These are phyloP conservation scores for Thinocorus orbignyianus DNA, from an alignment of 2,113 vertebrate species.

Conservation along the genomic window DNA sequence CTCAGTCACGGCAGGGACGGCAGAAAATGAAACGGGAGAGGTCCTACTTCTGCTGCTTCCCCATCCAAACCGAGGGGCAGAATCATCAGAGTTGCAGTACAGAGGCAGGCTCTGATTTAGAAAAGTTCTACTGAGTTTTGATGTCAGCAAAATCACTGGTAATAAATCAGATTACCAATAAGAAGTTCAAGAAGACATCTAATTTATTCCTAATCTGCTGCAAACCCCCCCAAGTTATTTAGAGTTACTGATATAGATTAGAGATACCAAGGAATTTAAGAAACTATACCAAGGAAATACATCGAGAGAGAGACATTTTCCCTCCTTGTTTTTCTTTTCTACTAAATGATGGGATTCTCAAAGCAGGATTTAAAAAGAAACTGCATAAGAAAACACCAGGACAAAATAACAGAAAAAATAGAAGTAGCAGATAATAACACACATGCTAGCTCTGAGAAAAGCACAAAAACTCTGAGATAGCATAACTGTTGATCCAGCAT, in stretches of 20 bases:
- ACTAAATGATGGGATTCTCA: background rate
- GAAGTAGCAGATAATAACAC: background rate
- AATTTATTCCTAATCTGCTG: background rate
- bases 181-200: background rate
- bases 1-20: background rate
- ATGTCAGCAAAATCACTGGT: background rate
- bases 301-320: background rate
- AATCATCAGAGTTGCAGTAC: background rate
- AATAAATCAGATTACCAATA: background rate
- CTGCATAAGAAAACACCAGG: background rate
- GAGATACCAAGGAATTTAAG: background rate
- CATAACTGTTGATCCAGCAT: background rate
- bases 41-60: background rate
- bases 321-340: background rate
- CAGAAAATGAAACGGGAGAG: background rate
- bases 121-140: background rate
- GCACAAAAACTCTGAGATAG: background rate
- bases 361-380: background rate
- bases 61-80: background rate
- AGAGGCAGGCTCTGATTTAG: background rate
- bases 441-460: background rate
- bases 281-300: background rate
- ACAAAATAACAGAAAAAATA: background rate
- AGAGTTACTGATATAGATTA: background rate
- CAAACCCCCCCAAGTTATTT: background rate